These are phyloP conservation scores for Oscheius onirici DNA, from an alignment of 2,888 invertebrate species.

Conservation along the genomic window DNA sequence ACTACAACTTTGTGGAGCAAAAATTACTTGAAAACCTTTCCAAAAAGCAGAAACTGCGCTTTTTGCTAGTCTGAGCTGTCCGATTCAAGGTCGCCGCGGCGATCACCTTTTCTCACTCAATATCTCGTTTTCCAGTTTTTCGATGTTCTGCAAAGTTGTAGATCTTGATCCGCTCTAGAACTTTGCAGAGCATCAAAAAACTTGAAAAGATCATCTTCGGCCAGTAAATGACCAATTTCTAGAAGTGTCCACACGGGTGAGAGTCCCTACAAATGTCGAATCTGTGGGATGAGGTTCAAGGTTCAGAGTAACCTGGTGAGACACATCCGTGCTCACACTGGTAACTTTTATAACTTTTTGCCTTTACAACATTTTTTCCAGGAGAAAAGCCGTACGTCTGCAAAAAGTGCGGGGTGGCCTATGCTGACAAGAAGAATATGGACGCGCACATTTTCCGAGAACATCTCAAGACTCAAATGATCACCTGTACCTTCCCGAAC, in stretches of 20 bases:
- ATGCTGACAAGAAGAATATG: slow-evolving; percentile 69
- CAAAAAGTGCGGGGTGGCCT: slow-evolving; percentile 59
- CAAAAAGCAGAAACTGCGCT: too few species aligned
- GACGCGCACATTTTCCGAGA: slow-evolving; percentile 63
- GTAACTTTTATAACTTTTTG: slow-evolving; percentile 31
- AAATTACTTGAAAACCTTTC: too few species aligned
- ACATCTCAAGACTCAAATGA: slow-evolving; percentile 54
- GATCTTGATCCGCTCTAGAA: too few species aligned
- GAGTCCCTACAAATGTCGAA: slow-evolving; percentile 59
- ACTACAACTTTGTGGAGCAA: too few species aligned
- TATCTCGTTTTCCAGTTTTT: too few species aligned
- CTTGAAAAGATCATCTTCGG: too few species aligned
- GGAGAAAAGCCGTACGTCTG: slow-evolving; percentile 66
- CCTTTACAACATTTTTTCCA: slow-evolving; percentile 1
- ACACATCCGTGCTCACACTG: slow-evolving; percentile 61
- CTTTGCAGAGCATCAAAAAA: too few species aligned
- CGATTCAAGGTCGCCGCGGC: too few species aligned
- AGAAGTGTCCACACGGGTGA: slow-evolving; percentile 64
- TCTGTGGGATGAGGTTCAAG: slow-evolving; percentile 59
- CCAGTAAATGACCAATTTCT: too few species aligned
- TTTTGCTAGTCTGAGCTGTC: too few species aligned
- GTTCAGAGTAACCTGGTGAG: slow-evolving; percentile 63
- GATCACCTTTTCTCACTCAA: too few species aligned
- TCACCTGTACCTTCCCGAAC: slow-evolving; percentile 41
- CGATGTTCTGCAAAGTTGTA: too few species aligned